These are phyloP conservation scores for Seriola aureovittata DNA, from an alignment of 2,113 vertebrate genomes.

Conservation along the genomic window DNA sequence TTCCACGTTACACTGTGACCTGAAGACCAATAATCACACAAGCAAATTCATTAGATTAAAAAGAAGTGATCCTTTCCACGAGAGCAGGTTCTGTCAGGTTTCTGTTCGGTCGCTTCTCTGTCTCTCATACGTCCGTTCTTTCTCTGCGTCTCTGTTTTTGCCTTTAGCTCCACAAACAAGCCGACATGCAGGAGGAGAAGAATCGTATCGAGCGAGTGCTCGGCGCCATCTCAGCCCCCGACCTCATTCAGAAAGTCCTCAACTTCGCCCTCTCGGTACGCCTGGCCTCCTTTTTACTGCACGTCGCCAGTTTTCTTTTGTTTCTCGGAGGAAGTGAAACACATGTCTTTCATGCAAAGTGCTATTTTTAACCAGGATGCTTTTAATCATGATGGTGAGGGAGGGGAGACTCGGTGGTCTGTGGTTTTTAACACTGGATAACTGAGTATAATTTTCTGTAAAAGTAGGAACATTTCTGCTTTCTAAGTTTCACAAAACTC, in stretches of 20 bases:
- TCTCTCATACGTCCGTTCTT: not conserved
- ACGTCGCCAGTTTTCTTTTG: not conserved
- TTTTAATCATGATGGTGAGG: too few species aligned
- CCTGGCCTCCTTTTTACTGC: not conserved
- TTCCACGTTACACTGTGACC: too few species aligned
- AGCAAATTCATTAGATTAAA: too few species aligned
- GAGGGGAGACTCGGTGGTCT: too few species aligned
- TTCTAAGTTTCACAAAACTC: too few species aligned
- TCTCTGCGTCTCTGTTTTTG: not conserved
- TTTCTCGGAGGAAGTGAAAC: constrained; percentile 8
- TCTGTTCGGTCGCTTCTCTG: too few species aligned
- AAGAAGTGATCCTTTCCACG: not conserved
- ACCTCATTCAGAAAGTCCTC: constrained; percentile 98
- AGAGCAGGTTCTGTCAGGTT: not conserved
- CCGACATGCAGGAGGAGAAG: constrained; percentile 99
- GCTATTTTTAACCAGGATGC: not conserved
- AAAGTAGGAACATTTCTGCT: too few species aligned
- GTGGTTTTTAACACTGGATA: too few species aligned
- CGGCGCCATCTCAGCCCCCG: constrained; percentile 93
- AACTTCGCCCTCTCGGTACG: constrained; percentile 97
- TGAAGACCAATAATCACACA: too few species aligned
- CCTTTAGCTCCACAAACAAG: constrained; percentile 95
- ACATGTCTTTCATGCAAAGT: not conserved
- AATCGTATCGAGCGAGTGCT: constrained; percentile 96
- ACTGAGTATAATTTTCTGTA: too few species aligned